phyloP scores from a whole-genome alignment of 2,113 vertebrate species.

The Glareola pratincola region DNA sequence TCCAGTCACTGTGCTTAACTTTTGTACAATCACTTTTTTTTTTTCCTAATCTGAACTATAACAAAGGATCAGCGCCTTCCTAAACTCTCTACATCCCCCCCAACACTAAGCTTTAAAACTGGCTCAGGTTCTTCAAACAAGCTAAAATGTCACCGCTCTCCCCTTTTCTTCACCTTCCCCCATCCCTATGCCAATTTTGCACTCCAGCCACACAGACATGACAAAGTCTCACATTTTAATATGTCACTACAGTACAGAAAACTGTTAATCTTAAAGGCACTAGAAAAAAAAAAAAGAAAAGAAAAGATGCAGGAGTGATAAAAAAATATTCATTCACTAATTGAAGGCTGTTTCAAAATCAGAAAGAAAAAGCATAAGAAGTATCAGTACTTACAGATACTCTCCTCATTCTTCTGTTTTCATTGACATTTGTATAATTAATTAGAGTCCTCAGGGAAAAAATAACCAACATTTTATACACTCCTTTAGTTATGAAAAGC shows the following conservation, averaged over 20 bases:
- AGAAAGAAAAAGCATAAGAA: background rate
- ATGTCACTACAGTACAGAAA: background rate
- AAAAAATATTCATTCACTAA: background rate
- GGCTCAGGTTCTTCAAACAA: background rate
- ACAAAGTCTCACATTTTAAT: background rate
- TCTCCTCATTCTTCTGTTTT: background rate
- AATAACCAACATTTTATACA: constrained; percentile 14
- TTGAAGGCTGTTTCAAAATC: background rate
- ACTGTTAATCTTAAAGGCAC: background rate
- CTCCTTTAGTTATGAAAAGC: constrained; percentile 28
- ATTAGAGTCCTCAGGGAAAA: constrained; percentile 30
- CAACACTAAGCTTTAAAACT: background rate
- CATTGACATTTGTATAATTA: constrained; percentile 42
- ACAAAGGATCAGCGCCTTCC: background rate
- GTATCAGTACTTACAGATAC: background rate
- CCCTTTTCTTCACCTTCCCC: background rate
- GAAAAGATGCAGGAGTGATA: background rate
- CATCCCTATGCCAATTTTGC: background rate
- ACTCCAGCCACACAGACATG: background rate
- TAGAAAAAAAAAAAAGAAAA: background rate
- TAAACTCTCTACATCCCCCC: background rate
- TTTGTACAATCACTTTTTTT: background rate
- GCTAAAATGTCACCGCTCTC: background rate
- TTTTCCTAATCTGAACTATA: background rate
- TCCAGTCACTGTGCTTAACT: background rate